Evolutionary conservation across 2,797 vertebrate species (phyloP).

Genomic region (Hyperoplus lanceolatus): DNA sequence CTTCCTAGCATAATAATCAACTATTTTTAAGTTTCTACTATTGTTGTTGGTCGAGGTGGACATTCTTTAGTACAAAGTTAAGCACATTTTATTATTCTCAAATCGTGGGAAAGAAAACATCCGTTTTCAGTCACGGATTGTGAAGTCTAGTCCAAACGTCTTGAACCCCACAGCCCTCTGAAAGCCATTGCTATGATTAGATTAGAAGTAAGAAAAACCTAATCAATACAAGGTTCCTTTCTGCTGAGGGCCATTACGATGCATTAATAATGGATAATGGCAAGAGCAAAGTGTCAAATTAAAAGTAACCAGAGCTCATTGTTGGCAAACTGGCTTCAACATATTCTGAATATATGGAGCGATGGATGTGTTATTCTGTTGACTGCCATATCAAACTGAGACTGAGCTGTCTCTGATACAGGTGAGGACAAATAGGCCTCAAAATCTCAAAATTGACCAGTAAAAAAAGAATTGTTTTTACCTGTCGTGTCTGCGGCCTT

Average conservation of each 20-base stretch:
- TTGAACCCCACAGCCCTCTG: neutral
- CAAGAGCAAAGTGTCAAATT: conserved; percentile 55
- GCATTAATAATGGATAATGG: conserved; percentile 79
- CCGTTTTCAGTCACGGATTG: no score
- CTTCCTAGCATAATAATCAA: neutral
- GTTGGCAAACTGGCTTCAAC: conserved; percentile 8
- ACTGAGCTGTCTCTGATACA: neutral
- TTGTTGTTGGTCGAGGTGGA: no score
- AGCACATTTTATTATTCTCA: no score
- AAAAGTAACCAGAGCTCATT: conserved; percentile 58
- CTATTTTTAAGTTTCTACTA: no score
- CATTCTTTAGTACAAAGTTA: no score
- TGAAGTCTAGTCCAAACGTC: no score
- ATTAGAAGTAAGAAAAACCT: conserved; percentile 67
- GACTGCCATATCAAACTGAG: neutral
- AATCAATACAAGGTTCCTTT: conserved; percentile 64
- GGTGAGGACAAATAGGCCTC: neutral
- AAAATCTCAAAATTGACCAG: no score
- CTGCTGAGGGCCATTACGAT: conserved; percentile 67
- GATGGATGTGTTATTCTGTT: neutral
- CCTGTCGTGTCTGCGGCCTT: neutral
- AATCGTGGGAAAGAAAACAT: no score
- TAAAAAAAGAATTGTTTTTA: no score
- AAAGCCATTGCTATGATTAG: conserved; percentile 59
- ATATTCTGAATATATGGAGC: neutral